Conservation (phyloP, 2,888 invertebrate species). For the Tortricodes alternella region DNA sequence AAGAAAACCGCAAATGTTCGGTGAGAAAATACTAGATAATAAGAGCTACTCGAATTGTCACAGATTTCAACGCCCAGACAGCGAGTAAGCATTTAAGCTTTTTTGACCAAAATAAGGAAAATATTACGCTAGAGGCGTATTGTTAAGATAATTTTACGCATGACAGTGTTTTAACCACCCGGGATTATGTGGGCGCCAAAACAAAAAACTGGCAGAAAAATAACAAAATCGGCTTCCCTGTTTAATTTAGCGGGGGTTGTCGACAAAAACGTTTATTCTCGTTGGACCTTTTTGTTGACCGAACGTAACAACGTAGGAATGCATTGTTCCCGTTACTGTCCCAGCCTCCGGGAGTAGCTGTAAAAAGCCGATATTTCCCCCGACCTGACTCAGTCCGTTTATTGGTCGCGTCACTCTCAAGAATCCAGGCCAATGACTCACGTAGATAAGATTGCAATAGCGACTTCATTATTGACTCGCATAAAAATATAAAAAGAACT, state of each 20-base stretch:
- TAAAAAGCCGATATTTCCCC: constrained; percentile 63
- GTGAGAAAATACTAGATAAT: too few species aligned
- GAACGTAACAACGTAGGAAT: constrained; percentile 72
- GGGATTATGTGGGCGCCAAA: constrained; percentile 57
- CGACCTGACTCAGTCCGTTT: constrained; percentile 56
- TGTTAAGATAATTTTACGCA: constrained; percentile 31
- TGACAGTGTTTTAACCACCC: constrained; percentile 30
- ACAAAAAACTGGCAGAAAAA: constrained; percentile 53
- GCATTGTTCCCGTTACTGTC: constrained; percentile 75
- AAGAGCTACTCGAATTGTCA: constrained; percentile 1
- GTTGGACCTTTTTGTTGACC: constrained; percentile 73
- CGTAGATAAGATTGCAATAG: constrained; percentile 31
- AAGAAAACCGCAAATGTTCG: background rate
- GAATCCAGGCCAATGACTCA: constrained; percentile 57
- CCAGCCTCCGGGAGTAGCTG: constrained; percentile 50
- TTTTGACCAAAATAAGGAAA: constrained; percentile 25
- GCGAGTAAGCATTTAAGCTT: constrained; percentile 1
- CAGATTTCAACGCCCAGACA: background rate
- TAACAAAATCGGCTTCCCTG: constrained; percentile 72
- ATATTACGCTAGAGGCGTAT: constrained; percentile 15
- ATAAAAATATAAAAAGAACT: constrained; percentile 13
- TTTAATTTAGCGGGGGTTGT: constrained; percentile 78
- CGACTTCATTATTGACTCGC: constrained; percentile 17
- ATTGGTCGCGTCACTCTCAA: constrained; percentile 50
- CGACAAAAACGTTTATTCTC: constrained; percentile 71